Evolutionary conservation across 2,797 vertebrate genomes (phyloP), one percentile per base, ranked within the genome.

Genomic region (Periparus ater): DNA sequence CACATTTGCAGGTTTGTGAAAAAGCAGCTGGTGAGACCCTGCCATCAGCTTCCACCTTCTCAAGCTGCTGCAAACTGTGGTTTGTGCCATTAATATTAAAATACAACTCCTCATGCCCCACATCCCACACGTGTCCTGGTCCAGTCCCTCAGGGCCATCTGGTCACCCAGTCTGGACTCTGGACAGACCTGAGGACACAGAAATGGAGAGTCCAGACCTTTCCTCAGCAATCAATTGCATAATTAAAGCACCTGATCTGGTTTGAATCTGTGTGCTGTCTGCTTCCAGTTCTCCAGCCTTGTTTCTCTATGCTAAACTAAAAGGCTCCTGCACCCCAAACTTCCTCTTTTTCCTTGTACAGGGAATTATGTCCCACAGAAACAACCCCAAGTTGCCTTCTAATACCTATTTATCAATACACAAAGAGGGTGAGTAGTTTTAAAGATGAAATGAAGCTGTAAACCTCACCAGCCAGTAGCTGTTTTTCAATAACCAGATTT

Each of bases 141-240:
- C 40, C 40, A 11, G 36, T 14, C 30, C 29, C 38, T 5, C 19
- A 16, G 73, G 51, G 6, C 3, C 36, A 11, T 30, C 7, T 44
- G 50, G 3, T 27, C 38, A 22, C 16, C 54, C 22, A 9, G 7
- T 1, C 42, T 42, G 62, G 47, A 1, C 23, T 58, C 40, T 21
- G 22, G 11, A 53, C 27, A 45, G n/a, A 53, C 38, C 12, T 27
- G 47, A 38, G 75, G 61, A 50, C 10, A 4, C 30, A 30, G 77
- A 58, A 23, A 5, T 17, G 32, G n/a, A 47, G 47, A 38, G 17
- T 17, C 58, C 51, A 85, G 74, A 44, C 21, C 62, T 57, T 47
- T 38, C 73, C 77, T 50, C 55, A 57, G 40, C 17, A 10, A 17
- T 29, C 0, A 0, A 6, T 0, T 34, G 16, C 10, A 5, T 27